Conservation (phyloP, 1,140 invertebrate species). For the Phortica variegata region DNA sequence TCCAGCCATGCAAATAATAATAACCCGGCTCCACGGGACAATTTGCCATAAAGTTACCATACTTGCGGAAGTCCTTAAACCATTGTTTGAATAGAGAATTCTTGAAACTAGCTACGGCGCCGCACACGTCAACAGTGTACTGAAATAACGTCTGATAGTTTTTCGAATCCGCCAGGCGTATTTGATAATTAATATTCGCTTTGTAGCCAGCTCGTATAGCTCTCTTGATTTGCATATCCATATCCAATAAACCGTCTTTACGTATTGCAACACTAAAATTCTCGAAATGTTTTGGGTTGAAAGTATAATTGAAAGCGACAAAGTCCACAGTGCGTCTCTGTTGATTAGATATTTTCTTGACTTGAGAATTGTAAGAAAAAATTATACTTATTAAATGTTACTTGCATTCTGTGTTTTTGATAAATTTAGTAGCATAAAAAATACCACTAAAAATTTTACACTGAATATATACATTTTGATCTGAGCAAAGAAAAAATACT, state of each 20-base stretch:
- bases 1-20: conserved; percentile 35
- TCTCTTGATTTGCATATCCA: conserved; percentile 29
- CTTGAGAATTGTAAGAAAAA: no score
- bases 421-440: no score
- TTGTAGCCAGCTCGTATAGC: conserved; percentile 31
- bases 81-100: conserved; percentile 33
- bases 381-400: no score
- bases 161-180: conserved; percentile 38
- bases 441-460: no score
- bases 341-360: no score
- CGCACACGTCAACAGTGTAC: conserved; percentile 32
- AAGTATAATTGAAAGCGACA: conserved; percentile 10
- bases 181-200: conserved; percentile 29
- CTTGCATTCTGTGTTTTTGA: no score
- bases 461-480: no score
- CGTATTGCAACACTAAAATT: conserved; percentile 23
- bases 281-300: conserved; percentile 29
- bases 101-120: conserved; percentile 23
- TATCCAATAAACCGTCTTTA: conserved; percentile 21
- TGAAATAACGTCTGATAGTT: conserved; percentile 34
- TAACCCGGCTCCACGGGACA: conserved; percentile 30
- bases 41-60: conserved; percentile 36
- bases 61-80: conserved; percentile 33
- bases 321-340: conserved; percentile 33
- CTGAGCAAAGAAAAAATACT: no score